These are phyloP conservation scores for Axis porcinus DNA, from an alignment of 2,113 vertebrate genomes.

Conservation along the genomic window DNA sequence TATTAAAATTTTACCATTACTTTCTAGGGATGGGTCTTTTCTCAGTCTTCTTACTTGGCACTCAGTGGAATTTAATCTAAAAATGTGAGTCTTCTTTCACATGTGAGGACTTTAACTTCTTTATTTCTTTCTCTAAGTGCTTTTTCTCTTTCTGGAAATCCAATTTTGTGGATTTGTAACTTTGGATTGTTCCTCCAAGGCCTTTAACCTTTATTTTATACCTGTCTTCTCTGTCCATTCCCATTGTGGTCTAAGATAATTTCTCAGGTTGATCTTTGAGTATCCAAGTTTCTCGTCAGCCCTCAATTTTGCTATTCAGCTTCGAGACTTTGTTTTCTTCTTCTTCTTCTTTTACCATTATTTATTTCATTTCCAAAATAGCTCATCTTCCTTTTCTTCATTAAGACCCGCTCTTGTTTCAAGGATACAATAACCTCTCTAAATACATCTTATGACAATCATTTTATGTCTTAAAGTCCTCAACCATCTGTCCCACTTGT, in stretches of 20 bases:
- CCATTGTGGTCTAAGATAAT: background rate
- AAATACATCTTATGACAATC: background rate
- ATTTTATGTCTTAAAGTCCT: constrained; percentile 10
- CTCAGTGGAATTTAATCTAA: background rate
- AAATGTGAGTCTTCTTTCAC: background rate
- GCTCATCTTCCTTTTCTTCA: background rate
- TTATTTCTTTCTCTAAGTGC: background rate
- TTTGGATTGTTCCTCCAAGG: background rate
- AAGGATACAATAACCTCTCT: background rate
- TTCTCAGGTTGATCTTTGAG: background rate
- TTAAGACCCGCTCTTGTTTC: background rate
- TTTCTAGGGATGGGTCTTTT: background rate
- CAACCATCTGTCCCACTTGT: background rate
- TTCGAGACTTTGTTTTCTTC: background rate
- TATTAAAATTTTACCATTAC: background rate
- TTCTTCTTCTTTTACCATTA: background rate
- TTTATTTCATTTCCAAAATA: background rate
- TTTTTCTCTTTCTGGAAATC: background rate
- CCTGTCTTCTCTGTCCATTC: background rate
- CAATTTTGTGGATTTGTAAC: background rate
- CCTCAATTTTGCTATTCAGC: background rate
- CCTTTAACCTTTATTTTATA: background rate
- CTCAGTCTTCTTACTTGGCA: background rate
- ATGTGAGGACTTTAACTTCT: background rate
- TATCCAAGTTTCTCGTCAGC: background rate